These are phyloP conservation scores for Dermolepida albohirtum DNA, from an alignment of 2,888 invertebrate species.

Conservation along the genomic window DNA sequence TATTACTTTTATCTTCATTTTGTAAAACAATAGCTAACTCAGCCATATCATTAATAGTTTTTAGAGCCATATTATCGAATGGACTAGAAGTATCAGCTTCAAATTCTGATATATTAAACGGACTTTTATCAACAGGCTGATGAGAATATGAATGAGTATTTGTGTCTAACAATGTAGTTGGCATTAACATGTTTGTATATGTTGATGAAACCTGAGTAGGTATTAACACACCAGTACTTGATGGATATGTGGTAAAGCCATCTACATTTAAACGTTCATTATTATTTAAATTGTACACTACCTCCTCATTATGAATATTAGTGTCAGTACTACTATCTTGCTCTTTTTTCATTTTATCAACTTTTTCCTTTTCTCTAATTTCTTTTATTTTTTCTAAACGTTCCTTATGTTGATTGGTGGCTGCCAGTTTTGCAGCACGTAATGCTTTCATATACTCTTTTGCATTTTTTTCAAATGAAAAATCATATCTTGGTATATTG, in stretches of 20 bases:
- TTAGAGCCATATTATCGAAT: conserved; percentile 92
- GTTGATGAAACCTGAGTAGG: conserved; percentile 56
- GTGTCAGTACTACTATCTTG: conserved; percentile 45
- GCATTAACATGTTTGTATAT: conserved; percentile 62
- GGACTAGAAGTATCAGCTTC: conserved; percentile 93
- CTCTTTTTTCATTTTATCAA: conserved; percentile 47
- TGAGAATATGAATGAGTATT: conserved; percentile 48
- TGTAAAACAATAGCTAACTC: conserved; percentile 84
- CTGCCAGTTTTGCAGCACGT: conserved; percentile 73
- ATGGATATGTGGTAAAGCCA: conserved; percentile 21
- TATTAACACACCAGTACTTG: conserved; percentile 51
- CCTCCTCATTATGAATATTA: conserved; percentile 39
- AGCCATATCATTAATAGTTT: conserved; percentile 93
- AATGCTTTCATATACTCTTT: conserved; percentile 79
- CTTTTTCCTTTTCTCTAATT: conserved; percentile 67
- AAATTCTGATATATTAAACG: conserved; percentile 80
- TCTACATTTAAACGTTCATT: conserved; percentile 32
- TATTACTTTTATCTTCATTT: conserved; percentile 52
- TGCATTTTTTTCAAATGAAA: conserved; percentile 79
- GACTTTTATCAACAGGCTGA: conserved; percentile 56
- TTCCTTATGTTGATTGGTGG: conserved; percentile 72
- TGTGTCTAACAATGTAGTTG: conserved; percentile 60
- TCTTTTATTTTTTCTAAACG: conserved; percentile 72
- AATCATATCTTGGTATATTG: conserved; percentile 76
- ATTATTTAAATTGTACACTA: conserved; percentile 35